Evolutionary conservation across 2,113 vertebrate species (phyloP), one percentile per base, ranked within the genome.

Genomic region (Malurus melanocephalus): DNA sequence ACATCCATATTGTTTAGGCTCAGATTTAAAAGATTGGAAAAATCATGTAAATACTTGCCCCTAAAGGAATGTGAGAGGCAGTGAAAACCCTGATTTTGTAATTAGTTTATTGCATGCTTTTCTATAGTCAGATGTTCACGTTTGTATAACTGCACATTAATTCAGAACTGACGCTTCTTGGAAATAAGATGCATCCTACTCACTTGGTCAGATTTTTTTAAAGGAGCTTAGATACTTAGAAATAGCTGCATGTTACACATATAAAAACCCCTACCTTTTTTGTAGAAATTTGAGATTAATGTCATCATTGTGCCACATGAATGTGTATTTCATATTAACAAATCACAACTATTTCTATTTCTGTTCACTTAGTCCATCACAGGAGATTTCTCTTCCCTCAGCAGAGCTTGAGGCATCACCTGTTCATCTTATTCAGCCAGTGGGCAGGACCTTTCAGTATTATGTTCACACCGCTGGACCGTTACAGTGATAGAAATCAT

Each of bases 391-490:
- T 99, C 60, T 99, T 99, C 95, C 99, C 99, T 85, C 99, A 99
- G 88, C 99, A 99, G 97, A 99, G 99, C 89, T 94, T 99, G 94
- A 98, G 99, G 69, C 99, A 99, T 94, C 99, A 99, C 91, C 98
- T 99, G 81, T 99, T 99, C 97, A 99, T 99, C 94, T 97, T 99
- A 80, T 99, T 99, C 95, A 99, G 99, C 95, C 99, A 99, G 82
- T 99, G 99, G 99, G 99, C 99, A 4, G 99, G 99, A 65, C 99
- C 99, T 55, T 99, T 99, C 98, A 99, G 99, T 85, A 98, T 99
- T 81, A 99, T 99, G 99, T 99, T 99, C 92, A 99, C 99, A 4
- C 99, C 99, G 4, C 96, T 99, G 75, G 99, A 99, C 74, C 98
- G 99, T 35, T 99, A 99, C 96, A 99, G 99, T 73, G 99, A 99